Evolutionary conservation across 2,113 vertebrate genomes (phyloP).

Genomic region (Cheirogaleus medius): DNA sequence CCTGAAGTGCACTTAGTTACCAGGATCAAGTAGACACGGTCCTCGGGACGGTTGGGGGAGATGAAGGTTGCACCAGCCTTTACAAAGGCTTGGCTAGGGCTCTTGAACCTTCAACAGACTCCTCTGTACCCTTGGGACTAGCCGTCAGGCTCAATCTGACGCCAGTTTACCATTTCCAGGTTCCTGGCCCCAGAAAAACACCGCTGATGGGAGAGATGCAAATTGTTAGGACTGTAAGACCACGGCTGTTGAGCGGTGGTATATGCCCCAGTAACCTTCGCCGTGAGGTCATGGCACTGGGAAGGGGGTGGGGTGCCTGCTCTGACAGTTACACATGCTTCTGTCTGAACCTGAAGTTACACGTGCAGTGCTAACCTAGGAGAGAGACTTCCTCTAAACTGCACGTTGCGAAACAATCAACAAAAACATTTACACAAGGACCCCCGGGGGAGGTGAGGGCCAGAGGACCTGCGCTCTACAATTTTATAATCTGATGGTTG

Average conservation of each 20-base stretch:
- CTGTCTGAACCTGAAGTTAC: neutral
- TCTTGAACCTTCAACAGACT: neutral
- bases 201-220: rapidly evolving
- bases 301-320: neutral
- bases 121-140: neutral
- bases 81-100: neutral
- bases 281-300: neutral
- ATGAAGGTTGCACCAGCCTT: neutral
- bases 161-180: neutral
- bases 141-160: neutral
- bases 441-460: neutral
- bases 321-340: neutral
- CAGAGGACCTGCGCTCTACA: neutral
- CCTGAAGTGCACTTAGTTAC: neutral
- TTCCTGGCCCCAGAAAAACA: neutral
- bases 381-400: neutral
- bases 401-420: constrained; percentile 36
- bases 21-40: neutral
- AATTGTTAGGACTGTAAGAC: neutral
- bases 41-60: neutral
- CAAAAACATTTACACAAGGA: constrained; percentile 25
- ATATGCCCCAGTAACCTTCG: neutral
- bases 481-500: neutral
- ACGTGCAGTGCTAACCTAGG: neutral
- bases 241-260: neutral